Evolutionary conservation across 2,888 invertebrate species (phyloP), one percentile per base, ranked within the genome.

Genomic region (Ametastegia equiseti): DNA sequence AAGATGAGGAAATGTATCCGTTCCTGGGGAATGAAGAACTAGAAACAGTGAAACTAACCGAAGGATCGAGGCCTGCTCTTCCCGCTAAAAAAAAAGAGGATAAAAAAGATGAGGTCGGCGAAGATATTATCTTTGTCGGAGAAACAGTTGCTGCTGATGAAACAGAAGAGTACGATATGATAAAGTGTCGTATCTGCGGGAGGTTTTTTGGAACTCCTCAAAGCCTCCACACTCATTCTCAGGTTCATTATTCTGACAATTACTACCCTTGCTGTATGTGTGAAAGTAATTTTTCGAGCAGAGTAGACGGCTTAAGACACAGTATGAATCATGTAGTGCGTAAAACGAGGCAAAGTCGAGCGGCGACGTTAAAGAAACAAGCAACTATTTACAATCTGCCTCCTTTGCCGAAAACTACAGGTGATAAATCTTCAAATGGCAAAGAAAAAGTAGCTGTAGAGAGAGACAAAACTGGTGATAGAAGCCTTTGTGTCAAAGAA

Each of bases 231-330:
- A 9, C 13, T 15, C 65, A 67, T 19, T n/a, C 65, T 2, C 7
- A 3, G 11, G 36, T 67, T 7, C 65, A 67, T 67, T 9, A 36
- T 67, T 19, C 65, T n/a, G 39, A 19, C 9, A 19, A 67, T 67
- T 39, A 23, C n/a, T 67, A 7, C 23, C 65, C 65, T 27, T 67
- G 65, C 39, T 39, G 39, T 67, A 67, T 67, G 65, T 67, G 65
- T 11, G 19, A 36, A 11, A 4, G n/a, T n/a, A 19, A n/a, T 39
- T 39, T 9, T 19, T 9, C 19, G 1, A 67, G n/a, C 23, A 19
- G 0, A 23, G 9, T 4, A 2, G 65, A 67, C 19, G 39, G 39
- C 65, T n/a, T 0, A n/a, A 39, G 7, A 9, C 65, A 67, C n/a
- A 39, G 65, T 11, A 6, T 0, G 1, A 33, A 67, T 9, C 65